These are phyloP conservation scores for Boloria selene DNA, from an alignment of 2,888 invertebrate genomes.

Conservation along the genomic window DNA sequence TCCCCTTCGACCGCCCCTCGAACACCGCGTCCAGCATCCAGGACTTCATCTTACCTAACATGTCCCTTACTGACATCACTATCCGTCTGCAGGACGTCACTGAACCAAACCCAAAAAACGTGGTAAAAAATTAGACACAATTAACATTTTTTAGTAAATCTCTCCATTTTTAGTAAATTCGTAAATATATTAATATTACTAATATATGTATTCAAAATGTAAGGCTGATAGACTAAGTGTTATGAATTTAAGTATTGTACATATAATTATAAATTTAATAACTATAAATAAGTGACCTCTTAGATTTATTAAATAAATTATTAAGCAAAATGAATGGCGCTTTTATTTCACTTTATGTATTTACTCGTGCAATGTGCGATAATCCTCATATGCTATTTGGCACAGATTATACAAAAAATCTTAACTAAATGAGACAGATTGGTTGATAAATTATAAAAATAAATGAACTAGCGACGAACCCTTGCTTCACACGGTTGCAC, in stretches of 20 bases:
- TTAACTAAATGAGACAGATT: too few species aligned
- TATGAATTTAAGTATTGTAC: constrained; percentile 24
- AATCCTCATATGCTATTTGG: too few species aligned
- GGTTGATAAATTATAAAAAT: too few species aligned
- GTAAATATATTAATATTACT: background rate
- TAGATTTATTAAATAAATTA: constrained; percentile 2
- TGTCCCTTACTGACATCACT: constrained; percentile 85
- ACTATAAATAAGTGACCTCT: constrained; percentile 20
- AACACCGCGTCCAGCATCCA: constrained; percentile 80
- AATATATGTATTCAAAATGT: background rate
- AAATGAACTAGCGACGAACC: too few species aligned
- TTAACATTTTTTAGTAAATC: background rate
- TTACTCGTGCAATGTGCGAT: too few species aligned
- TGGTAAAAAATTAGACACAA: constrained; percentile 27
- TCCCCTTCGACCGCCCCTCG: constrained; percentile 88
- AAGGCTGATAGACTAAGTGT: constrained; percentile 18
- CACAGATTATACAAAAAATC: too few species aligned
- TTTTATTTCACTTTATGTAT: constrained; percentile 5
- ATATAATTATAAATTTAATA: constrained; percentile 17
- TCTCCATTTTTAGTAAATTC: background rate
- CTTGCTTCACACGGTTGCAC: too few species aligned
- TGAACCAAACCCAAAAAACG: constrained; percentile 68
- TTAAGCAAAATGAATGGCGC: background rate
- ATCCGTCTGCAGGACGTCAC: constrained; percentile 82
- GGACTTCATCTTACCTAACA: constrained; percentile 86